phyloP scores from a whole-genome alignment of 1,140 invertebrate genomes.

The Eulimnadia texana region DNA sequence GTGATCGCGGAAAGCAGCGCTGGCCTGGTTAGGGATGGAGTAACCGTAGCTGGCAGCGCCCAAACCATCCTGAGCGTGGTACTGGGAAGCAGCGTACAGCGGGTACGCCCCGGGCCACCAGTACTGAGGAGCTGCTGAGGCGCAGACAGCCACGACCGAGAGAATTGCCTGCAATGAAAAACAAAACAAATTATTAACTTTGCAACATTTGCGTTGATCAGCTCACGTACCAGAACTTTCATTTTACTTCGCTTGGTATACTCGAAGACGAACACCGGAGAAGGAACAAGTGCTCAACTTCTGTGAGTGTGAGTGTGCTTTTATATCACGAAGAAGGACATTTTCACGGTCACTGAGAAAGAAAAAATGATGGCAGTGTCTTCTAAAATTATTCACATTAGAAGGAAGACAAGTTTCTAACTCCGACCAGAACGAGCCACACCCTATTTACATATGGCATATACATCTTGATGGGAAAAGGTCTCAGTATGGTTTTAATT shows the following conservation, averaged over 20 bases:
- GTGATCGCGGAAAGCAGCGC: constrained; percentile 27
- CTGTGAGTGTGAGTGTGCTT: background rate
- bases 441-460: too few relatives aligned
- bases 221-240: constrained; percentile 15
- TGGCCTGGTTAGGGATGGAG: constrained; percentile 36
- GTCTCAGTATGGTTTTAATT: too few relatives aligned
- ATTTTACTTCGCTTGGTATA: constrained; percentile 4
- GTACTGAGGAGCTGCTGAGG: constrained; percentile 8
- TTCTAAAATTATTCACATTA: too few relatives aligned
- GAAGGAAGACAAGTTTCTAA: too few relatives aligned
- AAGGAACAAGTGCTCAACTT: background rate
- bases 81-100: constrained; percentile 24
- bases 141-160: constrained; percentile 2
- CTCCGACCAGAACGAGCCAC: too few relatives aligned
- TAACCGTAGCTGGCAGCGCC: constrained; percentile 42
- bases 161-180: background rate
- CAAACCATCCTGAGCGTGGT: constrained; percentile 44
- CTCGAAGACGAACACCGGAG: too few relatives aligned
- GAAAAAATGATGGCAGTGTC: too few relatives aligned
- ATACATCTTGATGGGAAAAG: too few relatives aligned
- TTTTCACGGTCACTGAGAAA: background rate
- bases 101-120: background rate
- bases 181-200: background rate
- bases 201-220: too few relatives aligned
- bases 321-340: background rate